A percentile compares a stretch with the other conserved stretches of the same genome.
Evolutionary conservation across 2,113 vertebrate genomes (phyloP).

Genomic region (Leucoraja erinaceus): DNA sequence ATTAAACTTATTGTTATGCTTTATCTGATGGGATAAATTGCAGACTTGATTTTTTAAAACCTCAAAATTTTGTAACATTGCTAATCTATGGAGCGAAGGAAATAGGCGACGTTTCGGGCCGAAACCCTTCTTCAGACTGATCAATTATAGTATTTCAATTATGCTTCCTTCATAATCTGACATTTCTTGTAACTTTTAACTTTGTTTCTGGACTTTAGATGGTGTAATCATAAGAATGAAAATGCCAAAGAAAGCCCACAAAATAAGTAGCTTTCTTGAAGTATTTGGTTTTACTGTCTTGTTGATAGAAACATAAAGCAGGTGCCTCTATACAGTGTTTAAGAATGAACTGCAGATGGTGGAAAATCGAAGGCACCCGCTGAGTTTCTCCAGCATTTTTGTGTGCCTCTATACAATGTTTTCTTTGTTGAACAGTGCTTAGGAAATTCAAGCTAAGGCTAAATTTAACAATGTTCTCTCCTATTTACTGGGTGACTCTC

Average conservation of each 20-base stretch:
- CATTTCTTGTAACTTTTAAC: not conserved
- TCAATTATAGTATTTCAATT: not conserved
- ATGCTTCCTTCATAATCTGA: not conserved
- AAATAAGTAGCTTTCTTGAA: not conserved
- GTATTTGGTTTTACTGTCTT: too few species aligned
- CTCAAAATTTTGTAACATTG: too few species aligned
- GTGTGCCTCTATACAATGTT: not conserved
- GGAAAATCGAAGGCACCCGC: too few species aligned
- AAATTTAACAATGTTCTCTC: not conserved
- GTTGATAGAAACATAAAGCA: not conserved
- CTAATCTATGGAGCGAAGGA: too few species aligned
- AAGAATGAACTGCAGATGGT: too few species aligned
- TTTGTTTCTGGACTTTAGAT: not conserved
- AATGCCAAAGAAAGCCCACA: not conserved
- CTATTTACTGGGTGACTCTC: not conserved
- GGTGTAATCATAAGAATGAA: not conserved
- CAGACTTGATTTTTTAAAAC: too few species aligned
- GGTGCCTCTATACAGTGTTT: not conserved
- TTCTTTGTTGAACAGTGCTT: not conserved
- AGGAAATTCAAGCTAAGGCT: too few species aligned
- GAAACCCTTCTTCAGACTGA: too few species aligned
- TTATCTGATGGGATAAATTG: too few species aligned
- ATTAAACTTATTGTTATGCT: too few species aligned
- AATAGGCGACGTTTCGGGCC: too few species aligned
- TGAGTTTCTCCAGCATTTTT: too few species aligned